Evolutionary conservation across 2,888 invertebrate species (phyloP).

Genomic region (Operophtera brumata): DNA sequence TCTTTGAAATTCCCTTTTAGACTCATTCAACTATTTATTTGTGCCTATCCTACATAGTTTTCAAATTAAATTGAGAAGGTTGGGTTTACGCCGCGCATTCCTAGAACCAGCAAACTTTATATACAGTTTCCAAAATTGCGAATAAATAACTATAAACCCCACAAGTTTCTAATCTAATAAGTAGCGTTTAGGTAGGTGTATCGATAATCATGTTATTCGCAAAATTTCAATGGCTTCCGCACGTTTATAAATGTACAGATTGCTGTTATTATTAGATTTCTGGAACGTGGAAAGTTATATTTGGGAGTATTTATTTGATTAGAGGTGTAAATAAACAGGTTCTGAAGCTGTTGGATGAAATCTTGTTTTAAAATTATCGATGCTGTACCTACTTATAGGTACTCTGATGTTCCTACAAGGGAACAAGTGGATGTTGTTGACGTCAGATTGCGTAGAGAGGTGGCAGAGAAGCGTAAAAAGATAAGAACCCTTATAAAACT

Average conservation of each 20-base stretch:
- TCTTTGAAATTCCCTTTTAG: conserved; percentile 36
- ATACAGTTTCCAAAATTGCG: conserved; percentile 5
- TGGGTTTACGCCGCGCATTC: conserved; percentile 39
- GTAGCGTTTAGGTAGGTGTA: conserved; percentile 33
- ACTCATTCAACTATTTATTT: conserved; percentile 66
- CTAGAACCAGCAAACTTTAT: conserved; percentile 11
- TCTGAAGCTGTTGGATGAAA: conserved; percentile 9
- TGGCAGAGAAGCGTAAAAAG: conserved; percentile 19
- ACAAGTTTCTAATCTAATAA: conserved; percentile 49
- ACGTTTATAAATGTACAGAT: conserved; percentile 41
- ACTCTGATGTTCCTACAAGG: neutral
- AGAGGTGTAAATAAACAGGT: conserved; percentile 20
- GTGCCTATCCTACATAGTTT: conserved; percentile 63
- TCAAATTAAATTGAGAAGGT: conserved; percentile 62
- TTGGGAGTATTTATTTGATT: conserved; percentile 34
- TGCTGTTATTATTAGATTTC: conserved; percentile 38
- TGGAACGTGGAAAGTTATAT: conserved; percentile 31
- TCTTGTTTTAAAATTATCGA: conserved; percentile 23
- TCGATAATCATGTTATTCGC: conserved; percentile 56
- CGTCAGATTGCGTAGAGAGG: conserved; percentile 17
- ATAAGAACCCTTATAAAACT: conserved; percentile 24
- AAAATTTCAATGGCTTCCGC: conserved; percentile 58
- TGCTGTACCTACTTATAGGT: conserved; percentile 14
- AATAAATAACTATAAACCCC: conserved; percentile 2
- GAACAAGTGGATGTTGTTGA: conserved; percentile 23